Evolutionary conservation across 2,797 vertebrate species (phyloP).

Genomic region (Threskiornis aethiopicus): DNA sequence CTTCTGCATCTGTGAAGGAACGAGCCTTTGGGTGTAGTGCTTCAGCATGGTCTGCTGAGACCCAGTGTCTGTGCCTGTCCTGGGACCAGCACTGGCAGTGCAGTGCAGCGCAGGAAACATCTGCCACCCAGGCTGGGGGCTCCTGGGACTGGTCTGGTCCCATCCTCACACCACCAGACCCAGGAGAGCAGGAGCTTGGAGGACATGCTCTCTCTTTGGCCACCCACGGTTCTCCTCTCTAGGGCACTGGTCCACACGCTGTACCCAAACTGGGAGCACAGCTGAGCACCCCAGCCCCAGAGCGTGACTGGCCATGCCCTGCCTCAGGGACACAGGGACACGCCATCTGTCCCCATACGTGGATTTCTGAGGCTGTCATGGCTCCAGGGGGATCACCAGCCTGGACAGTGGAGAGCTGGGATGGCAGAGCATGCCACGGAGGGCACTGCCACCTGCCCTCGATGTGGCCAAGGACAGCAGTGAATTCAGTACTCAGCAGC

Average conservation of each 20-base stretch:
- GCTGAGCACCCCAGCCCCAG: background rate
- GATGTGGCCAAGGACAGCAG: background rate
- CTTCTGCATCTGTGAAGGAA: background rate
- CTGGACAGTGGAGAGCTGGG: background rate
- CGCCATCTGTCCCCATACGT: fast-evolving
- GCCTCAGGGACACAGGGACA: background rate
- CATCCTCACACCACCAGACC: background rate
- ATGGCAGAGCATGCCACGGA: background rate
- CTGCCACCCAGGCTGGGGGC: background rate
- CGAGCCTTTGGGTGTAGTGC: background rate
- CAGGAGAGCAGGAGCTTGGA: background rate
- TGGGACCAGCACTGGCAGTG: background rate
- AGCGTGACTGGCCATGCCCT: background rate
- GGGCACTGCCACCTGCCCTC: background rate
- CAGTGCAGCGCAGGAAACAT: background rate
- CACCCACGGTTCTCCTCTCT: background rate
- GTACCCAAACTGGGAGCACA: background rate
- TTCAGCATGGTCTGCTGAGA: background rate
- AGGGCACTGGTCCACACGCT: fast-evolving
- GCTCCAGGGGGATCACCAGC: background rate
- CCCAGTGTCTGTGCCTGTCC: background rate
- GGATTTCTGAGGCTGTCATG: background rate
- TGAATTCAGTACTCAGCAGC: background rate
- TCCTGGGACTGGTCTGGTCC: background rate
- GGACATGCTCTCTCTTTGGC: background rate